Percentiles rank a stretch among this genome's conserved stretches.
phyloP scores from a whole-genome alignment of 2,797 vertebrate genomes.

The Argentina silus region DNA sequence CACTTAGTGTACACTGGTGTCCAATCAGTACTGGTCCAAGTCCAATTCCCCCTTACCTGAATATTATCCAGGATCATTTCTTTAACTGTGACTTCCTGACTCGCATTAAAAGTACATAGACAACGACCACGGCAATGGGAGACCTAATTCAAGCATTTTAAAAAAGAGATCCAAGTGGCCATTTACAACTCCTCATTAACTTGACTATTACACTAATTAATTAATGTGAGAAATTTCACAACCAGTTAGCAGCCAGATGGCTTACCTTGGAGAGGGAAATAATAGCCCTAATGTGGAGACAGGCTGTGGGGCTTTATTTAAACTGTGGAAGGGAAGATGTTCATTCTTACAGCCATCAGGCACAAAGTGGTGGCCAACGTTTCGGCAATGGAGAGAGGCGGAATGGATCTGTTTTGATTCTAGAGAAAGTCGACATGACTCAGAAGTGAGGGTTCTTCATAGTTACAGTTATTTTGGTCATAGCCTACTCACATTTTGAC shows the following conservation, averaged over 20 bases:
- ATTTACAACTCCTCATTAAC: constrained; percentile 56
- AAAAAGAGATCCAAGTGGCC: constrained; percentile 36
- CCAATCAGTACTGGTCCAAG: constrained; percentile 1
- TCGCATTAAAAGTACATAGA: constrained; percentile 35
- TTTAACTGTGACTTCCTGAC: constrained; percentile 25
- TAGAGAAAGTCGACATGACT: not conserved
- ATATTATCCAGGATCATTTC: constrained; percentile 38
- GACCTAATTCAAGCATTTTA: constrained; percentile 48
- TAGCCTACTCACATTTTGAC: too few species aligned
- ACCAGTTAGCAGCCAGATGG: constrained; percentile 49
- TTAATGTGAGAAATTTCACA: constrained; percentile 52
- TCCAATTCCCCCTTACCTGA: constrained; percentile 14
- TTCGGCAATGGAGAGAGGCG: not conserved
- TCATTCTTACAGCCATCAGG: constrained; percentile 9
- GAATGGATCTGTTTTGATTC: not conserved
- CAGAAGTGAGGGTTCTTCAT: too few species aligned
- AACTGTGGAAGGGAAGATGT: not conserved
- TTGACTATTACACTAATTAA: constrained; percentile 54
- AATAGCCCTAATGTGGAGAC: constrained; percentile 9
- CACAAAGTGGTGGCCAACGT: not conserved
- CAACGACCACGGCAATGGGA: not conserved
- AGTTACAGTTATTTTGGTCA: too few species aligned
- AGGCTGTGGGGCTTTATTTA: not conserved
- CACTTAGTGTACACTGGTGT: not conserved
- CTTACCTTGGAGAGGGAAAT: constrained; percentile 25